Conservation (phyloP, 2,888 invertebrate species). For the Homarus gammarus region DNA sequence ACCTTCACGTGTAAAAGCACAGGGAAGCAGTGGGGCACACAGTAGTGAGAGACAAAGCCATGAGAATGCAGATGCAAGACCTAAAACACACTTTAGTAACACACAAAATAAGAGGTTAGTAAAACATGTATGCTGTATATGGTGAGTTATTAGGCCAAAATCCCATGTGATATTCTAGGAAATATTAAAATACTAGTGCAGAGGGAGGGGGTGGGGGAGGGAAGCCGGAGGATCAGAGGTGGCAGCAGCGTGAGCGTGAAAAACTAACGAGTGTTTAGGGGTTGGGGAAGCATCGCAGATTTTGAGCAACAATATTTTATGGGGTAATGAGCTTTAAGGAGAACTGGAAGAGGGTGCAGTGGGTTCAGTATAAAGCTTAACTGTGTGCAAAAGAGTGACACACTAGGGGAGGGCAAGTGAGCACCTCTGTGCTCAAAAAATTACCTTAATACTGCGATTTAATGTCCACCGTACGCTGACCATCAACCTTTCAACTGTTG, state of each 20-base stretch:
- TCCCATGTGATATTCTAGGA: not conserved
- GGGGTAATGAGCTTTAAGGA: not conserved
- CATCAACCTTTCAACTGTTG: conserved; percentile 67
- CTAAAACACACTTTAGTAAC: not conserved
- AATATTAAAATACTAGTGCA: not conserved
- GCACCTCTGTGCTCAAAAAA: conserved; percentile 31
- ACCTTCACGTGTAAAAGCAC: not conserved
- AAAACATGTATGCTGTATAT: not conserved
- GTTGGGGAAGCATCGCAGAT: not conserved
- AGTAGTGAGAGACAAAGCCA: not conserved
- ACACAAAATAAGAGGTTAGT: not conserved
- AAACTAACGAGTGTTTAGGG: conserved; percentile 5
- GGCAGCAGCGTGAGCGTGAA: not conserved
- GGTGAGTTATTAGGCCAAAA: not conserved
- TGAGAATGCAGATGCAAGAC: conserved; percentile 7
- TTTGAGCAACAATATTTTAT: not conserved
- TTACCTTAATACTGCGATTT: conserved; percentile 60
- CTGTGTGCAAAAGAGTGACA: not conserved
- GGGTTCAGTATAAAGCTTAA: conserved; percentile 8
- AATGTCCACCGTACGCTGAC: conserved; percentile 59
- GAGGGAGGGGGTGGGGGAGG: not conserved
- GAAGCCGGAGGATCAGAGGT: not conserved
- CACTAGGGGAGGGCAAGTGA: not conserved
- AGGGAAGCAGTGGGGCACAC: not conserved
- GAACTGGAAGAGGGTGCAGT: not conserved